Percentiles rank a stretch among this genome's conserved stretches.
These are phyloP conservation scores for Gymnopithys bicolor DNA, from an alignment of 2,797 vertebrate genomes.

Conservation along the genomic window DNA sequence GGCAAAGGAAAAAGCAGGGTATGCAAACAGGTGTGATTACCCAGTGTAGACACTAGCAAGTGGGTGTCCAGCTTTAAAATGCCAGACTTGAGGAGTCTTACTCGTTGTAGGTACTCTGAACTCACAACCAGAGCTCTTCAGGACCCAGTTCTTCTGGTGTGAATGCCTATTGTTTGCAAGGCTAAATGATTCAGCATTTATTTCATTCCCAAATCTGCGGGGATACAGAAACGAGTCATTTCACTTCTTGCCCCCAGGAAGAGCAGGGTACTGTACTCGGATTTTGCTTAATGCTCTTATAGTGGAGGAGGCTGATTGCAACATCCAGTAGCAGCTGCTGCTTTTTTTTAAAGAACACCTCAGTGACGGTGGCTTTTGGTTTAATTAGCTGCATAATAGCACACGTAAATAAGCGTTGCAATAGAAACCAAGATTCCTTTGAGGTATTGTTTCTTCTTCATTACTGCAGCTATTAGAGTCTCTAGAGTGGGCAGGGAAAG, in stretches of 20 bases:
- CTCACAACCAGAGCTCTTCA: background rate
- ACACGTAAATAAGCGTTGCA: background rate
- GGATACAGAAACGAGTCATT: background rate
- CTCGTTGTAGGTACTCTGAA: background rate
- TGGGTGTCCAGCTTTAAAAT: background rate
- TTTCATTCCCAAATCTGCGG: background rate
- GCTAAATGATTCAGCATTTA: background rate
- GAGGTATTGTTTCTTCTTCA: constrained; percentile 44
- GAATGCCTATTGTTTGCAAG: background rate
- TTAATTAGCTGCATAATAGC: constrained; percentile 26
- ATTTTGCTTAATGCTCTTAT: background rate
- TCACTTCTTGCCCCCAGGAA: background rate
- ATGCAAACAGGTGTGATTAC: background rate
- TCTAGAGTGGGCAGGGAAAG: background rate
- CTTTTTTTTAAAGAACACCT: background rate
- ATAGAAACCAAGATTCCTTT: constrained; percentile 33
- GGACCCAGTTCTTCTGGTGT: background rate
- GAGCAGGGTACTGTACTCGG: background rate
- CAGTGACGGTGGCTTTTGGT: background rate
- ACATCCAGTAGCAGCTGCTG: background rate
- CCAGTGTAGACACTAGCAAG: rapidly evolving
- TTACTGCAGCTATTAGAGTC: background rate
- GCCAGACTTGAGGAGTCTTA: background rate
- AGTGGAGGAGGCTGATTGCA: background rate
- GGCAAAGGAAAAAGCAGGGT: background rate